These are phyloP conservation scores for Lithophane semibrunnea DNA, from an alignment of 2,888 invertebrate genomes.

Conservation along the genomic window DNA sequence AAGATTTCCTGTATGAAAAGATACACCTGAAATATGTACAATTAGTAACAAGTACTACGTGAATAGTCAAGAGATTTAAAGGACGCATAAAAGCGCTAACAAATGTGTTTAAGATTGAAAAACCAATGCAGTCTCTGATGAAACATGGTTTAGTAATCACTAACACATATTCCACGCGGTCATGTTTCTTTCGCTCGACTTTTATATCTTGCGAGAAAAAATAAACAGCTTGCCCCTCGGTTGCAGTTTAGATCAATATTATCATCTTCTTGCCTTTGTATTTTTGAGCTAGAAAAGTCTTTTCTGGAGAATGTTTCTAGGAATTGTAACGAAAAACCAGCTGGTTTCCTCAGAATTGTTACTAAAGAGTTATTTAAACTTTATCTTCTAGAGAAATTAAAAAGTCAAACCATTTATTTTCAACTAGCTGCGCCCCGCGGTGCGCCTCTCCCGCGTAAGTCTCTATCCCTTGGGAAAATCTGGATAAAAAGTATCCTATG, in stretches of 20 bases:
- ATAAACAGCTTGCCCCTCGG: slow-evolving; percentile 25
- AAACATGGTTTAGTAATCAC: background rate
- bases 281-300: background rate
- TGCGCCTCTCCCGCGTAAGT: too few species aligned
- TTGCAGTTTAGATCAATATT: slow-evolving; percentile 27
- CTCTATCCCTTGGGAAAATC: too few species aligned
- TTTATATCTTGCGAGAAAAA: slow-evolving; percentile 30
- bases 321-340: background rate
- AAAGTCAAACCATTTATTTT: background rate
- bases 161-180: background rate
- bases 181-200: slow-evolving; percentile 22
- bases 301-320: background rate
- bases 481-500: too few species aligned
- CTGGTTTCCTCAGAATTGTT: background rate
- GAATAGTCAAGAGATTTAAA: too few species aligned
- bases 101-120: background rate
- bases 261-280: background rate
- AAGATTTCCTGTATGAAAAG: too few species aligned
- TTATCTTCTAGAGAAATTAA: too few species aligned
- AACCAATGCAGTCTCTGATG: background rate
- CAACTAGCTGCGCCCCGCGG: background rate
- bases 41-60: too few species aligned
- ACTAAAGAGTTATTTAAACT: background rate
- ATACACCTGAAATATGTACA: too few species aligned
- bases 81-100: too few species aligned